Evolutionary conservation across 2,113 vertebrate species (phyloP).

Genomic region (Pithys albifrons): DNA sequence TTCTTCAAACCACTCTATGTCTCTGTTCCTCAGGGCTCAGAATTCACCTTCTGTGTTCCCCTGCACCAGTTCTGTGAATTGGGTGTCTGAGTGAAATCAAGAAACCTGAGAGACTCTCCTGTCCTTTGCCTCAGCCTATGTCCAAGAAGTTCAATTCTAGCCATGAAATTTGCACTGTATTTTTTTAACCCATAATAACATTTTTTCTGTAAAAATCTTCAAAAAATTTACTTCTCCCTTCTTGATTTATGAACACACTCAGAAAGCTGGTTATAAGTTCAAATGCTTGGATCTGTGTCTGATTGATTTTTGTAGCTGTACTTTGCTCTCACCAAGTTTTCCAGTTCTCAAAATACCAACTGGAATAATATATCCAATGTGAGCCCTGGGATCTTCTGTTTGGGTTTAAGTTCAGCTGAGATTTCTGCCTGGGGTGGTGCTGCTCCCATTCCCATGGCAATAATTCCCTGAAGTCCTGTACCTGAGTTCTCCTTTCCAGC

Average conservation of each 20-base stretch:
- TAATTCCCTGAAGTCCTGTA: not conserved
- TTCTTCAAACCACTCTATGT: not conserved
- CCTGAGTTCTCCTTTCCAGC: not conserved
- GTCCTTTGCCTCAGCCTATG: not conserved
- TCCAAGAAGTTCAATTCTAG: not conserved
- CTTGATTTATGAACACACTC: not conserved
- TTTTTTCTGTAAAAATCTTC: slow-evolving; percentile 9
- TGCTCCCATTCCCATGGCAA: not conserved
- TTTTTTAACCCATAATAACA: not conserved
- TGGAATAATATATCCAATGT: not conserved
- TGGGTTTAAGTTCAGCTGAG: not conserved
- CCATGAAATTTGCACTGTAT: not conserved
- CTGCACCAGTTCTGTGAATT: not conserved
- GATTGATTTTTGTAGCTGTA: not conserved
- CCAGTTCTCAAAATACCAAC: not conserved
- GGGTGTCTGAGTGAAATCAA: not conserved
- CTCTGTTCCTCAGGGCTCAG: not conserved
- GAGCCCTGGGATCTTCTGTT: not conserved
- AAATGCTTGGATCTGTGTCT: not conserved
- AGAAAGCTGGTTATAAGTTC: not conserved
- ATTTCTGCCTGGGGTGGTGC: not conserved
- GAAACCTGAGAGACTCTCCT: not conserved
- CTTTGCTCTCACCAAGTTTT: not conserved
- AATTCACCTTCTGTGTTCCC: not conserved
- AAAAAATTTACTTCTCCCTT: not conserved